These are phyloP conservation scores for Eufriesea mexicana DNA, from an alignment of 1,140 invertebrate genomes.

Conservation along the genomic window DNA sequence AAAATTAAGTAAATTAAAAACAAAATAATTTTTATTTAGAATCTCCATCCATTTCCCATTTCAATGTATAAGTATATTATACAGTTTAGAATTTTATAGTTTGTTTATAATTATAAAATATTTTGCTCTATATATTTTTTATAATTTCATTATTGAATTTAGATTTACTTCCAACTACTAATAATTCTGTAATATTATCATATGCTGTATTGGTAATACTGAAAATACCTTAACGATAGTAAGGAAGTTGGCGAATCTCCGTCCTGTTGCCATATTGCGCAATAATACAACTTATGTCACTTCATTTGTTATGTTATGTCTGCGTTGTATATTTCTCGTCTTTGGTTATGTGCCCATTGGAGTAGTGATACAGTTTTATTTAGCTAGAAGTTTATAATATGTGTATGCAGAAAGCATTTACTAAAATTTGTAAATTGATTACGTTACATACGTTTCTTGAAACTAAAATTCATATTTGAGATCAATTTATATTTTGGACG, in stretches of 20 bases:
- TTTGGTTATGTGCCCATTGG: not conserved
- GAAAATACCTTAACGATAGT: not conserved
- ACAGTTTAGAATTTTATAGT: no score
- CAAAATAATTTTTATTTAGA: no score
- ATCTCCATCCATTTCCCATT: no score
- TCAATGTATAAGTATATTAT: no score
- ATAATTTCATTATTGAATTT: no score
- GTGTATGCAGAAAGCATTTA: not conserved
- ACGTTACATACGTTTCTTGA: not conserved
- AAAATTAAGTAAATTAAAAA: no score
- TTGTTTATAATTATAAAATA: no score
- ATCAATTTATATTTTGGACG: not conserved
- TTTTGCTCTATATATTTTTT: no score
- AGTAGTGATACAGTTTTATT: not conserved
- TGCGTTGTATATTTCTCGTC: not conserved
- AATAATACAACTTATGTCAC: not conserved
- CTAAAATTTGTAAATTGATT: not conserved
- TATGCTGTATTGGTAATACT: not conserved
- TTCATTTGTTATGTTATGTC: not conserved
- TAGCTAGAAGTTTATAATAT: not conserved
- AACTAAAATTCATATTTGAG: not conserved
- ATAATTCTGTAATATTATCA: no score
- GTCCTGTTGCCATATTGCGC: not conserved
- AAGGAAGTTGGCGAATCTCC: not conserved
- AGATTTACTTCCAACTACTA: no score